A percentile compares a stretch with the other conserved stretches of the same genome.
Evolutionary conservation across 1,140 invertebrate genomes (phyloP).

Genomic region (Pseudomyrmex concolor): DNA sequence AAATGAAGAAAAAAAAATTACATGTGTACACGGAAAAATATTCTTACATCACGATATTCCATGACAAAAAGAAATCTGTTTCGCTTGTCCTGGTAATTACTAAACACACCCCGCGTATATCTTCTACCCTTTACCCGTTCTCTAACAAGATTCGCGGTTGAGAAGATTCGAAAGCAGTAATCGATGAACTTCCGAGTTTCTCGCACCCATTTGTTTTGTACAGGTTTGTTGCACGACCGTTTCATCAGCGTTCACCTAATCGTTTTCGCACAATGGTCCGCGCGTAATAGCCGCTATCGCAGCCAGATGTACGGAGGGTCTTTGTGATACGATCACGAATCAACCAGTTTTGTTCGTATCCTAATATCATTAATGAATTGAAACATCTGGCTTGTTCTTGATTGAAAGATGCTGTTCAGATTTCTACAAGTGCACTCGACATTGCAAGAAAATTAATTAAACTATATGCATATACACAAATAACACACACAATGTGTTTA

Average conservation of each 20-base stretch:
- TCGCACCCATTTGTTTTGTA: neutral
- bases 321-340: slow-evolving; percentile 54
- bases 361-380: slow-evolving; percentile 56
- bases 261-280: slow-evolving; percentile 46
- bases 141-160: slow-evolving; percentile 24
- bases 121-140: slow-evolving; percentile 11
- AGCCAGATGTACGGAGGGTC: slow-evolving; percentile 41
- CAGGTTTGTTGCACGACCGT: neutral
- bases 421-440: neutral
- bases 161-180: slow-evolving; percentile 47
- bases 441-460: slow-evolving; percentile 35
- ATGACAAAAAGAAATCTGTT: neutral
- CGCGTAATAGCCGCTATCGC: slow-evolving; percentile 40
- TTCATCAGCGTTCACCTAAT: slow-evolving; percentile 50
- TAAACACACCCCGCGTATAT: neutral
- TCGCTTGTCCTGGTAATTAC: neutral
- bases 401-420: neutral
- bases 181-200: slow-evolving; percentile 23
- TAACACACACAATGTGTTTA: neutral
- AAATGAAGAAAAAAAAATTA: neutral
- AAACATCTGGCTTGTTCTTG: slow-evolving; percentile 34
- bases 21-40: neutral
- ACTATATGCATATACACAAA: neutral
- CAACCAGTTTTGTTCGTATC: slow-evolving; percentile 40
- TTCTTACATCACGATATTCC: neutral